Base-by-base conservation (phyloP, 2,888 invertebrate species). In the Tipula confusa region DNA sequence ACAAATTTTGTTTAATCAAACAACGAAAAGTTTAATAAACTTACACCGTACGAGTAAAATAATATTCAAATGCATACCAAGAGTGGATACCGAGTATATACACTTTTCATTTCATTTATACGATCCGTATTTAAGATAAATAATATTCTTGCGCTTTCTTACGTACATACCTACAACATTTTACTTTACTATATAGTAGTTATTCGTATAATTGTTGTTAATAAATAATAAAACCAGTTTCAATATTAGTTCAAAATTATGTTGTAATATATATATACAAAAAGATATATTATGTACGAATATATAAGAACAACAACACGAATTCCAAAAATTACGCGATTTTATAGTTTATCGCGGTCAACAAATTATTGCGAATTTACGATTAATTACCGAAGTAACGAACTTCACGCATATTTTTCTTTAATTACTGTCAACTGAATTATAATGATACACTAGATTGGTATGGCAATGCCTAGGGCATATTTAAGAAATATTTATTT, bases 211-310 rank as follows among this genome's bases (percentile, higher is more conserved):
- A n/a, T 64, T 24, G 64, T 64, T 64, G 9, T 24, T 64, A 64
- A 64, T 64, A 64, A 64, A 13, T 2, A 64, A 24, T 24, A 64
- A 64, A 64, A 64, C 64, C 64, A 64, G 64, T 64, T 64, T 64
- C 24, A 64, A 64, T 64, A 64, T 64, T 64, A 24, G 64, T 64
- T 64, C 24, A 64, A 64, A 64, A 64, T 64, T 64, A 64, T 64
- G 64, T 64, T 64, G 64, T 64, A 64, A 64, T 64, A 24, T 64
- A 24, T 64, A 64, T 24, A 64, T 11, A 64, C 9, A 64, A 0
- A 11, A n/a, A n/a, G n/a, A n/a, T n/a, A n/a, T n/a, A n/a, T n/a
- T n/a, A n/a, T n/a, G n/a, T n/a, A n/a, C n/a, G n/a, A n/a, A n/a
- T n/a, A n/a, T n/a, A 38, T 13, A 38, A 38, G 38, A 31, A 43